Conservation (phyloP, 2,797 vertebrate genomes). For the Scyliorhinus canicula region DNA sequence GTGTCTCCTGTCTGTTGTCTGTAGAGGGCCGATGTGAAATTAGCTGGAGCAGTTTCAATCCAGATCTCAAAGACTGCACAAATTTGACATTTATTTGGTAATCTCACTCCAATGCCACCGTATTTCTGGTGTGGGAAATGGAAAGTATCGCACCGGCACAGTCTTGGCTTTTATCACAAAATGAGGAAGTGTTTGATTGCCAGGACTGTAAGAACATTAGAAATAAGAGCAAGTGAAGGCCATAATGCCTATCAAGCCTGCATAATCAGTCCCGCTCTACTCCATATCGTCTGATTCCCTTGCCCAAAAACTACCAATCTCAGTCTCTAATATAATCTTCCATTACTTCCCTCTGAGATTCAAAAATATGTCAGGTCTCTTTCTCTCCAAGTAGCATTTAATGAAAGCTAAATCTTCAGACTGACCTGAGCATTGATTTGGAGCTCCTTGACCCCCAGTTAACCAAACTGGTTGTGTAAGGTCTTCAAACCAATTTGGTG, state of each 20-base stretch:
- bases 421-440: neutral
- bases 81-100: neutral
- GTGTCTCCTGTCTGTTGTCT: neutral
- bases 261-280: neutral
- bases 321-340: neutral
- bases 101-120: neutral
- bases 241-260: neutral
- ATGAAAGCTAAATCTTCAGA: neutral
- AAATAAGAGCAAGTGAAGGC: neutral
- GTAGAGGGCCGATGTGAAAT: neutral
- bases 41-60: neutral
- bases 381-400: neutral
- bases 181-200: neutral
- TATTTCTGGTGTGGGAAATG: neutral
- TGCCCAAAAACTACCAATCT: neutral
- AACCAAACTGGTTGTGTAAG: neutral
- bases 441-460: neutral
- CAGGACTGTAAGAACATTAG: neutral
- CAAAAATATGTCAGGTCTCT: neutral
- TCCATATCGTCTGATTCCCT: neutral
- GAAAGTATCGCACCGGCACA: neutral
- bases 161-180: neutral
- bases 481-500: neutral
- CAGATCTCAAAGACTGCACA: neutral
- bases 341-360: neutral